phyloP scores from a whole-genome alignment of 2,888 invertebrate genomes.

The Prosapia bicincta region DNA sequence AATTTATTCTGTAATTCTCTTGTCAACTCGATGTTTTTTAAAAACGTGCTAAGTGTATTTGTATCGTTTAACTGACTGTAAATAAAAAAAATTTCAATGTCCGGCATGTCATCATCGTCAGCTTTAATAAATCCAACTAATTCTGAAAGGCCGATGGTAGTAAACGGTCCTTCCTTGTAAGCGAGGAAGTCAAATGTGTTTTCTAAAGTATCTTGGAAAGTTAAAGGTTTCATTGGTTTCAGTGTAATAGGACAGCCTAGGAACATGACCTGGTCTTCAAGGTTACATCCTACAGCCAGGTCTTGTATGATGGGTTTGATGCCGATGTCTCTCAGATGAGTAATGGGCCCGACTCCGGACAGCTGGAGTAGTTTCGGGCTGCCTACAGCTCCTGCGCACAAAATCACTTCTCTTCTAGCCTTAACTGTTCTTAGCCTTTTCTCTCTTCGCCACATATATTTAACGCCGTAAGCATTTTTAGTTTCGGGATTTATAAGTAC shows the following conservation, averaged over 20 bases:
- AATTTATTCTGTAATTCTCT: constrained; percentile 26
- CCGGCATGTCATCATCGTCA: constrained; percentile 30
- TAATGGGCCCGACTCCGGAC: constrained; percentile 30
- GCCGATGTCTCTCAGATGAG: constrained; percentile 19
- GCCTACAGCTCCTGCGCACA: constrained; percentile 29
- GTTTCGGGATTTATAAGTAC: constrained; percentile 54
- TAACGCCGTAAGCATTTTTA: constrained; percentile 56
- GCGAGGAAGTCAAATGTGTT: constrained; percentile 30
- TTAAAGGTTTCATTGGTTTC: constrained; percentile 4
- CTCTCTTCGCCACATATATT: constrained; percentile 44
- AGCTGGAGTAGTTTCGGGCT: constrained; percentile 28
- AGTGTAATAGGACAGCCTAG: constrained; percentile 27
- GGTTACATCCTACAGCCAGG: constrained; percentile 26
- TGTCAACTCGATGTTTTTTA: constrained; percentile 15
- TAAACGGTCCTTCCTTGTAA: constrained; percentile 21
- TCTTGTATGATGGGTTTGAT: constrained; percentile 23
- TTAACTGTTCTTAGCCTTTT: constrained; percentile 14
- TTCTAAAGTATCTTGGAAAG: constrained; percentile 13
- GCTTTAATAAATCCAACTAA: constrained; percentile 29
- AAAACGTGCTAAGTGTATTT: constrained; percentile 13
- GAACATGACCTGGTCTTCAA: constrained; percentile 31
- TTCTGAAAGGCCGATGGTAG: constrained; percentile 25
- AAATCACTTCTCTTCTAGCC: constrained; percentile 29
- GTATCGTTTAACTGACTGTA: constrained; percentile 24
- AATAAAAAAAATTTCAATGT: constrained; percentile 27